Conservation (phyloP, 2,113 vertebrate species). For the Ariopsis seemanni region DNA sequence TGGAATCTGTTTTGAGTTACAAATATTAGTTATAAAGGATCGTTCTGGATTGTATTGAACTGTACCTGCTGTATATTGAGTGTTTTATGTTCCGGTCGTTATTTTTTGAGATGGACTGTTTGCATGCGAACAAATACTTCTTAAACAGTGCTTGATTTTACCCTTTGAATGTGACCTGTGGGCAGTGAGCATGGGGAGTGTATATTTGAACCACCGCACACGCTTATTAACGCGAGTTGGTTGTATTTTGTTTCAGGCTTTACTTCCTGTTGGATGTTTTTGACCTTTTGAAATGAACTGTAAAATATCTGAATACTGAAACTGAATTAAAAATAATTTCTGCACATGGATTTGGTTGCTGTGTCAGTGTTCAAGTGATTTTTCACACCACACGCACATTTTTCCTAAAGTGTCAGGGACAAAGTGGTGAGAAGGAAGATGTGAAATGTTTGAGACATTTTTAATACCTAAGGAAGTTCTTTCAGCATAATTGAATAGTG, state of each 20-base stretch:
- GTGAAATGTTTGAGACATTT: background rate
- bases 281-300: constrained; percentile 15
- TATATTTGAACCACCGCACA: background rate
- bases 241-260: constrained; percentile 28
- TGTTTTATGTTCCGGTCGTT: background rate
- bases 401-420: background rate
- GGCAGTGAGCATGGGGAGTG: background rate
- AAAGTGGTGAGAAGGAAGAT: background rate
- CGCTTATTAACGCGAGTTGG: background rate
- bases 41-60: background rate
- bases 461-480: background rate
- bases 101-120: background rate
- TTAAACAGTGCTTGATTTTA: background rate
- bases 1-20: background rate
- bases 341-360: constrained; percentile 43
- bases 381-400: background rate
- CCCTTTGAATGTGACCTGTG: background rate
- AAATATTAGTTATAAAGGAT: background rate
- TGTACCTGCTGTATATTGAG: background rate
- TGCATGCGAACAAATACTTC: background rate
- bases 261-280: constrained; percentile 9
- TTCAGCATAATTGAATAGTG: background rate
- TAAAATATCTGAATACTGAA: constrained; percentile 34
- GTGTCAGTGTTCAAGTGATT: background rate
- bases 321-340: constrained; percentile 54